Base-by-base conservation (phyloP, 35 echinoderm and acorn worm species). In the Heliocidaris erythrogramma region DNA sequence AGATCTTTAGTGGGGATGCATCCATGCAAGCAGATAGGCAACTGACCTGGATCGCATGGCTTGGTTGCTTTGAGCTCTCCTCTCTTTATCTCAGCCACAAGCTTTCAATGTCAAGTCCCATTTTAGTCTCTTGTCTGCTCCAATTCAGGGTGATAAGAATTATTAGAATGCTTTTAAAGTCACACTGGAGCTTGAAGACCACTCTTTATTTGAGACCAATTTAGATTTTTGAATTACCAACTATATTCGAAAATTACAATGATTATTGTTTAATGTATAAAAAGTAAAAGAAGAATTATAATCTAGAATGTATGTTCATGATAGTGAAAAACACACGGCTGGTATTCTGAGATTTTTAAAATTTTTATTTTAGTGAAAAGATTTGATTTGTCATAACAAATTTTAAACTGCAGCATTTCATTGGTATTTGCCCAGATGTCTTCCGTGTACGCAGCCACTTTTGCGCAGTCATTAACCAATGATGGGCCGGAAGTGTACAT, bases 101-200 rank as follows among this genome's bases (percentile, higher is more conserved):
- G 65, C 65, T 78, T 78, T 78, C 65, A 78, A 78, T 78, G 65
- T 78, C 65, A 78, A 78, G 65, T 78, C 65, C 17, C 65, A 78
- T 78, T 78, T 78, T 78, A 78, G 65, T 78, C 65, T 78, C 65
- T 78, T 78, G 65, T 78, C 65, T 78, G 65, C 65, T 78, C 65
- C 65, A 78, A 78, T 78, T 78, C 65, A 21, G 14, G 27, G 65
- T 78, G 65, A 78, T 78, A 78, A 78, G 65, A 78, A 78, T 78
- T 78, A 78, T 21, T 78, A 78, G 65, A 24, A n/a, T 24, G 18
- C 65, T 78, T 7, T 78, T 78, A 27, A 78, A 78, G 65, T n/a
- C 65, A 21, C 65, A 78, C 65, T 78, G 65, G 27, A 78, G 5
- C 61, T 71, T 24, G 61, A 27, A 71, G 61, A 3, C 16, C 16